Evolutionary conservation across 2,797 vertebrate species (phyloP).

Genomic region (Apogon hyalosoma): DNA sequence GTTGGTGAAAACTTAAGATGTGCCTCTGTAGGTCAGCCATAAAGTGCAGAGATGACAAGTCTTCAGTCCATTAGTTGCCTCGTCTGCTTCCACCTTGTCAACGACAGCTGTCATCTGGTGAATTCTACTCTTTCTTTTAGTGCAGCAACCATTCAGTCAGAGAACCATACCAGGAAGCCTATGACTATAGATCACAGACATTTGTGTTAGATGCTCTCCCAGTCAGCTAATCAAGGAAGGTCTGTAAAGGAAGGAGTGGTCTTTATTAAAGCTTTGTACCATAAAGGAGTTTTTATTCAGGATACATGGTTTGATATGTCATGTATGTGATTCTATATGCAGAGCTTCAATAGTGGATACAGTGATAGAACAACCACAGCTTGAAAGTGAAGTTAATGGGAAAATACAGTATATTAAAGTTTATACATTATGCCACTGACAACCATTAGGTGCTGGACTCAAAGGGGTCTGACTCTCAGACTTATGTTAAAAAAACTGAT

Average conservation of each 20-base stretch:
- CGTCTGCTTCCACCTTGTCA: constrained; percentile 63
- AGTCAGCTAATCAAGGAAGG: not conserved
- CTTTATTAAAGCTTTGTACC: not conserved
- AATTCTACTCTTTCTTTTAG: constrained; percentile 13
- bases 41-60: constrained; percentile 61
- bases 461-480: too few relatives aligned
- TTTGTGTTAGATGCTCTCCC: not conserved
- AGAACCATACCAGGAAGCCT: not conserved
- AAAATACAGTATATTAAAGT: too few relatives aligned
- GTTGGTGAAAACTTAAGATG: constrained; percentile 33
- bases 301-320: not conserved
- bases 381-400: too few relatives aligned
- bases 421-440: too few relatives aligned
- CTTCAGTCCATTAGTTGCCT: constrained; percentile 61
- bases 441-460: too few relatives aligned
- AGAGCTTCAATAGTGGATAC: too few relatives aligned
- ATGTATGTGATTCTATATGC: too few relatives aligned
- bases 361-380: too few relatives aligned
- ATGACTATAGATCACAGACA: not conserved
- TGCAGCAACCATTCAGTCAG: constrained; percentile 13
- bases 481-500: too few relatives aligned
- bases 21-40: constrained; percentile 44
- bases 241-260: not conserved
- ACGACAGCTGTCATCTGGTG: constrained; percentile 27
- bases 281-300: not conserved